Base-by-base conservation (phyloP, 2,113 vertebrate genomes). In the Melanostigma gelatinosum region DNA sequence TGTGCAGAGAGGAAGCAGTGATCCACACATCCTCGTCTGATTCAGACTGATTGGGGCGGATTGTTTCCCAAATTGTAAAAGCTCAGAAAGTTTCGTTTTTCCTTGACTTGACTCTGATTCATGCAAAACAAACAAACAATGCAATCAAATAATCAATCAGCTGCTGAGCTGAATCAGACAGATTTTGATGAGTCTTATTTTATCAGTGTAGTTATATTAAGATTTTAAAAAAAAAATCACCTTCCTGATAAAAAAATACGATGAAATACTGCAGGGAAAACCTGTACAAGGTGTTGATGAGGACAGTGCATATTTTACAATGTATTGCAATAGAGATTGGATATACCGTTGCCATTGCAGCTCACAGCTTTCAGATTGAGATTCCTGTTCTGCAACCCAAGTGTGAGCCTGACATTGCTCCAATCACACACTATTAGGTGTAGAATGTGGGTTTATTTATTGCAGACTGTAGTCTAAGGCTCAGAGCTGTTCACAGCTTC, bases 151-250 rank as follows among this genome's bases (percentile, higher is more conserved):
- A 27, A 66, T 70, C 68, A 38, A 16, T 71, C 42, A 69, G 42
- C 61, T 36, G 32, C 52, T 34, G 65, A 80, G 65, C 73, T 63
- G 65, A 75, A 62, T 84, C 18, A 71, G 60, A 62, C 66, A 2
- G 16, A 38, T 48, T 8, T 24, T 12, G 70, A 40, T 50, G 62
- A 8, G 29, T 44, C 55, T 46, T 27, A 5, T 44, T 29, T 29
- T 29, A 29, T 29, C 69, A 13, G 24, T 61, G 3, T 13, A 22
- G 55, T 16, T n/a, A 36, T 6, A 55, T 5, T 0, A n/a, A 54
- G 1, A 8, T 52, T 69, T 69, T 8, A 32, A 52, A 69, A 32
- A 52, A 69, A 22, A 9, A 34, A 3, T 20, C 4, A 3, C 24
- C 6, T 34, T 29, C 7, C 11, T 15, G 29, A 69, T 29, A 3